phyloP scores from a whole-genome alignment of 2,113 vertebrate genomes.

The Prochilodus magdalenae region DNA sequence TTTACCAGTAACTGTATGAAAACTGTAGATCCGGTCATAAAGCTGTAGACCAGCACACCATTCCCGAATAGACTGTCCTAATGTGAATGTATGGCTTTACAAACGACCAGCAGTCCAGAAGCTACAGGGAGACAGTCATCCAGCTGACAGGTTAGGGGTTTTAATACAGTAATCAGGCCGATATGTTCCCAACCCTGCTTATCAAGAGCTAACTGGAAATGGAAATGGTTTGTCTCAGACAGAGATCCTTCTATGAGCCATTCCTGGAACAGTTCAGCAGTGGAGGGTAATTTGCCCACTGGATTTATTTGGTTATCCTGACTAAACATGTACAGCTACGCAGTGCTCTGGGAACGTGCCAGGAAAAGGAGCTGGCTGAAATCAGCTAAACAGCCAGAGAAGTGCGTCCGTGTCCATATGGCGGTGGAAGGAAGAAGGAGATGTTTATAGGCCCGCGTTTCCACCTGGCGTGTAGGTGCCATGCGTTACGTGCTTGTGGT shows the following conservation, averaged over 20 bases:
- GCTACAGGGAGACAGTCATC: too few relatives aligned
- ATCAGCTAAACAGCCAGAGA: conserved; percentile 22
- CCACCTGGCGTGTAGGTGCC: conserved; percentile 73
- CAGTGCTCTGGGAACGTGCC: conserved; percentile 6
- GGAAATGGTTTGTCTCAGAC: not conserved
- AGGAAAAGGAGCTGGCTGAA: conserved; percentile 24
- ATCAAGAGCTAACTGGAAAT: not conserved
- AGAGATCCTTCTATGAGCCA: not conserved
- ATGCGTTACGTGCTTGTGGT: conserved; percentile 68
- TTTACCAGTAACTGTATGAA: too few relatives aligned
- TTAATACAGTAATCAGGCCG: too few relatives aligned
- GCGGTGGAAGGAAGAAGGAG: conserved; percentile 58
- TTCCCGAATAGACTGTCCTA: too few relatives aligned
- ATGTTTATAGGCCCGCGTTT: conserved; percentile 64
- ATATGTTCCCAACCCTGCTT: not conserved
- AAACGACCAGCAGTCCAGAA: too few relatives aligned
- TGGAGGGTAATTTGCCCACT: conserved; percentile 37
- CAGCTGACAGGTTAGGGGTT: too few relatives aligned
- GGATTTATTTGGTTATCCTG: conserved; percentile 55
- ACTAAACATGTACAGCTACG: conserved; percentile 36
- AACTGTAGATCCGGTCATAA: too few relatives aligned
- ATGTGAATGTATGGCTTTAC: too few relatives aligned
- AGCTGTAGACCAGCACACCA: too few relatives aligned
- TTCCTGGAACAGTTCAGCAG: conserved; percentile 55
- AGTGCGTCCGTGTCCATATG: conserved; percentile 25